Evolutionary conservation across 2,797 vertebrate species (phyloP), one percentile per base, ranked within the genome.

Genomic region (Perdix hodgsoniae): DNA sequence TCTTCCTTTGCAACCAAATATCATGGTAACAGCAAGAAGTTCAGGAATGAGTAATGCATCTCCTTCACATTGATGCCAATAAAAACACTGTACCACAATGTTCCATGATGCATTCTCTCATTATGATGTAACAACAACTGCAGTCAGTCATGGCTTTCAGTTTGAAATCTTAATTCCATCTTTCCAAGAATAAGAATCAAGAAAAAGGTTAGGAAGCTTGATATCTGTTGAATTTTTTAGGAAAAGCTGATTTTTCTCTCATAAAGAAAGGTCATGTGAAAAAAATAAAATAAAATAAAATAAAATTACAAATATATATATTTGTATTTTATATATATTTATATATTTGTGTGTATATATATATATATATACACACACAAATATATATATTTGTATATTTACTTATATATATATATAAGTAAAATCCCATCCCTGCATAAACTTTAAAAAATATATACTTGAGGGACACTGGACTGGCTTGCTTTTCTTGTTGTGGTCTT

Each of bases 121-220:
- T 61, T 91, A 83, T 7, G 56, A 50, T 23, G 91, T 11, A 85
- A 69, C 54, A 85, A 49, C 37, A 87, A 80, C n/a, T 39, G 24
- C 29, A 45, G 83, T 70, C 54, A 77, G 27, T 77, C 70, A 54
- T 14, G 70, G 54, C 16, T n/a, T 83, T 92, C 54, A 63, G 19
- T 29, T 92, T 85, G 72, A 94, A 80, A 87, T 45, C 44, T 76
- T 61, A 75, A 82, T 88, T 93, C 83, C 16, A 63, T 59, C 60
- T 83, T 89, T 83, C 47, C 31, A 86, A 67, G 10, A 50, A 56
- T 0, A 82, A 56, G 17, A 83, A 69, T n/a, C n/a, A 78, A 59
- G 11, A 47, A 79, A 56, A 79, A 44, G 0, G 37, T 49, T 40
- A 71, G 31, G 17, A 67, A 52, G 15, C 10, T 60, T 77, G 14